Base-by-base conservation (phyloP, 2,888 invertebrate genomes). In the Yponomeuta plumbellus region DNA sequence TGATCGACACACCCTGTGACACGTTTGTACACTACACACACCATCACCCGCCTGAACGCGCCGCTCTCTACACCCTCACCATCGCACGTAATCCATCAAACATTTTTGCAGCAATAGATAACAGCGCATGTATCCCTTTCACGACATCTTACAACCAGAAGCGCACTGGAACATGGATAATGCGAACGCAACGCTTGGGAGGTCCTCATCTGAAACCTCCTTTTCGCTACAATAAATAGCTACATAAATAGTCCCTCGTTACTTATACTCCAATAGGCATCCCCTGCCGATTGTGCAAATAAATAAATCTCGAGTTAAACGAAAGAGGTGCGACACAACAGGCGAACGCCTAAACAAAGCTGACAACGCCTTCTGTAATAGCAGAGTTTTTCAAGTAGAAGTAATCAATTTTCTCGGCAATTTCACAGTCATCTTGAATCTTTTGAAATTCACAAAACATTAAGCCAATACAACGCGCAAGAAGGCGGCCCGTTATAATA, bases 371-470 rank as follows among this genome's bases (percentile, higher is more conserved):
- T 75, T 75, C 72, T 73, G 74, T 74, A 84, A 82, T 80, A 82
- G 83, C 79, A 75, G 73, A 77, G 74, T 83, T 79, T 78, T 80
- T 86, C 77, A 76, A 84, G 84, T 85, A 86, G 84, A 88, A 89
- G 81, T 85, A 84, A 89, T 89, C 88, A 88, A 88, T 88, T 88
- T 88, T 89, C 87, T 86, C 83, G 85, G 88, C 87, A 88, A 88
- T 90, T 88, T 89, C 86, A 84, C 84, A 84, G 86, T 88, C 88
- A 86, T 89, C 86, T 86, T 80, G 80, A 86, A 86, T 86, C 86
- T 90, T 89, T 88, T 87, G 84, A 83, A 80, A 76, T 79, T 81
- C 83, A 87, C 87, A 89, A 89, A 88, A 87, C 86, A 88, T 89
- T 90, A 86, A 87, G 87, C 85, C 87, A 88, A 88, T 89, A 88